Evolutionary conservation across 1,140 invertebrate genomes (phyloP), one percentile per base, ranked within the genome.

Genomic region (Drosophila parvula): DNA sequence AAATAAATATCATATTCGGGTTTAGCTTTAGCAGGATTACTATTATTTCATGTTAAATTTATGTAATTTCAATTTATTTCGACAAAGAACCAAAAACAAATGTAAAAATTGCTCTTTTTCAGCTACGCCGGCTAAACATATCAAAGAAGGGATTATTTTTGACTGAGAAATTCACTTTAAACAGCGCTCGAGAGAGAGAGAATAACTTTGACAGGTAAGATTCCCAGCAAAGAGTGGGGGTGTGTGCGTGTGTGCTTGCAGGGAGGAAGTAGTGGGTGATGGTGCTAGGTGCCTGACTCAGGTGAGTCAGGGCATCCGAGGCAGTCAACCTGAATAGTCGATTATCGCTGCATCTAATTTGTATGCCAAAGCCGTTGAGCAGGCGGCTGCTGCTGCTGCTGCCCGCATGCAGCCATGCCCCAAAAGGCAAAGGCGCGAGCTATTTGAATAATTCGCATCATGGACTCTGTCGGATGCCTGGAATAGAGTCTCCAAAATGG

Each of bases 361-460:
- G 80, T 76, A 63, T 78, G 74, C 69, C 51, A 78, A 44, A 47
- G 55, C 48, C 43, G 63, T 47, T 38, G 32, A 22, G 32, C 22
- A 22, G 22, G 3, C 22, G 22, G 22, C 22, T 27, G 47, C 32
- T 16, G 55, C 47, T 16, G 51, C 61, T 14, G 43, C 36, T 50
- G 62, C 53, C 69, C 69, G 55, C 74, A 76, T 59, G 55, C 48
- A 77, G 18, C 11, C 73, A n/a, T 36, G 50, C 43, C 53, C 69
- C 57, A 28, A 75, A 75, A 74, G 45, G 71, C 73, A 67, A 22
- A 27, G 70, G 80, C 75, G 71, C 55, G 57, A 64, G 63, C 78
- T 73, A 86, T 88, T 86, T 86, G 82, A 88, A 88, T 82, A 82
- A 82, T 79, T 75, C 64, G 62, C 59, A 57, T 77, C 74, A 77